Conservation (phyloP, 2,113 vertebrate species). For the Hymenochirus boettgeri region DNA sequence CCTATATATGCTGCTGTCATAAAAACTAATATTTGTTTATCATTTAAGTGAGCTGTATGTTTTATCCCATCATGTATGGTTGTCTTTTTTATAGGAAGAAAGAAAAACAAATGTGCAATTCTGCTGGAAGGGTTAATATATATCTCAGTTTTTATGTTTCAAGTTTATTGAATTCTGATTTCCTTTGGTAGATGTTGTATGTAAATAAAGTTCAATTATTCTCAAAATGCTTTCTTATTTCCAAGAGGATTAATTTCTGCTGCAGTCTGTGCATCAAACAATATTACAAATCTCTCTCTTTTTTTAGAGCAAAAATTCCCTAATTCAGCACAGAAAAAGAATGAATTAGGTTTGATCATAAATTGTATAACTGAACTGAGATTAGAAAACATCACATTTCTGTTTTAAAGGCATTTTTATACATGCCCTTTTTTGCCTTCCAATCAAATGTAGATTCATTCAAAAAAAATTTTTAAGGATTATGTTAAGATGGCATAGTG, state of each 20-base stretch:
- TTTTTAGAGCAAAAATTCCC: not conserved
- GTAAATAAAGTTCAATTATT: slow-evolving; percentile 23
- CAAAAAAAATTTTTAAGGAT: too few species aligned
- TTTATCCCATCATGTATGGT: too few species aligned
- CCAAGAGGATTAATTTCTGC: slow-evolving; percentile 14
- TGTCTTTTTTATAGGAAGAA: too few species aligned
- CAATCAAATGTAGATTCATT: too few species aligned
- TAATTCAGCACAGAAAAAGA: not conserved
- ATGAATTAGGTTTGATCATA: not conserved
- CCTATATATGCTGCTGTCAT: too few species aligned
- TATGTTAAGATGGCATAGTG: too few species aligned
- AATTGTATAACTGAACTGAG: not conserved
- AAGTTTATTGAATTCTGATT: slow-evolving; percentile 14
- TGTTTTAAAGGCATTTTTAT: too few species aligned
- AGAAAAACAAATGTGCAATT: not conserved
- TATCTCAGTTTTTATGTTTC: not conserved
- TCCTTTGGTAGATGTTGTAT: slow-evolving; percentile 13
- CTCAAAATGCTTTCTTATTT: slow-evolving; percentile 5
- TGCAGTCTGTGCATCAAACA: slow-evolving; percentile 4
- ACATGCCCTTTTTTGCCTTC: too few species aligned
- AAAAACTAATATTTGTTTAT: too few species aligned
- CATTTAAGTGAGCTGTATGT: too few species aligned
- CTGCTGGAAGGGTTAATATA: not conserved
- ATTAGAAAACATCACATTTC: not conserved
- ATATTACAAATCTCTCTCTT: slow-evolving; percentile 13